These are phyloP conservation scores for Poeciliopsis turneri DNA, from an alignment of 2,797 vertebrate species.

Conservation along the genomic window DNA sequence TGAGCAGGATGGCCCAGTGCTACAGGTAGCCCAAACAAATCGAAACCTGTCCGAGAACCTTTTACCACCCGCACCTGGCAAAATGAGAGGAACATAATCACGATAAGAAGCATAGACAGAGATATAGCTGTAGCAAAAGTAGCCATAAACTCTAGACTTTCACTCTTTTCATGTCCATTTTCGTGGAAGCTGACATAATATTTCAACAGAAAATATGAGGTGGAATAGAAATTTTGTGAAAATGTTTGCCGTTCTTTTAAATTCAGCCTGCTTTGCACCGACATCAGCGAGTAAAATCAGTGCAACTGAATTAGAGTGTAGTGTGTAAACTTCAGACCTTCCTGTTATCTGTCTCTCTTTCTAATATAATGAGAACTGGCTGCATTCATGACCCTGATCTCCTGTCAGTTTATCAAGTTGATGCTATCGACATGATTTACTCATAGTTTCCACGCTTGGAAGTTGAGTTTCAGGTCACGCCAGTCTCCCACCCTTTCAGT, in stretches of 20 bases:
- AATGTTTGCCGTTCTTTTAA: not conserved
- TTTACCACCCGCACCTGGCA: not conserved
- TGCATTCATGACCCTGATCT: slow-evolving; percentile 4
- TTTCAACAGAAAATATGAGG: not conserved
- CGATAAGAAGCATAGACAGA: not conserved
- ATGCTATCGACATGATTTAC: slow-evolving; percentile 26
- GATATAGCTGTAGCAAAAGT: not conserved
- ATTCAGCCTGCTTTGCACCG: not conserved
- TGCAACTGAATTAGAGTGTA: not conserved
- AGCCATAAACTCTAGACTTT: not conserved
- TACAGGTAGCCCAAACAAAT: slow-evolving; percentile 45
- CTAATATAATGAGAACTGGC: not conserved
- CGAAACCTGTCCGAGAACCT: slow-evolving; percentile 49
- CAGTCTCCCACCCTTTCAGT: not conserved
- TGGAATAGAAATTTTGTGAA: not conserved
- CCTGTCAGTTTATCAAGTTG: slow-evolving; percentile 19
- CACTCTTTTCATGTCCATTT: not conserved
- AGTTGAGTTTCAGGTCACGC: slow-evolving; percentile 6
- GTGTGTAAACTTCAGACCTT: not conserved
- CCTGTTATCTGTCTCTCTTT: not conserved
- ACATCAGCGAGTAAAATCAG: not conserved
- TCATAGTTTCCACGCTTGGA: slow-evolving; percentile 9
- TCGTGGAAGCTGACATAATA: not conserved
- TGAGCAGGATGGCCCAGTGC: slow-evolving; percentile 47
- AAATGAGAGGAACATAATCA: not conserved